Percentiles rank a stretch among this genome's conserved stretches.
These are phyloP conservation scores for Gallinago media DNA, from an alignment of 2,113 vertebrate species.

Conservation along the genomic window DNA sequence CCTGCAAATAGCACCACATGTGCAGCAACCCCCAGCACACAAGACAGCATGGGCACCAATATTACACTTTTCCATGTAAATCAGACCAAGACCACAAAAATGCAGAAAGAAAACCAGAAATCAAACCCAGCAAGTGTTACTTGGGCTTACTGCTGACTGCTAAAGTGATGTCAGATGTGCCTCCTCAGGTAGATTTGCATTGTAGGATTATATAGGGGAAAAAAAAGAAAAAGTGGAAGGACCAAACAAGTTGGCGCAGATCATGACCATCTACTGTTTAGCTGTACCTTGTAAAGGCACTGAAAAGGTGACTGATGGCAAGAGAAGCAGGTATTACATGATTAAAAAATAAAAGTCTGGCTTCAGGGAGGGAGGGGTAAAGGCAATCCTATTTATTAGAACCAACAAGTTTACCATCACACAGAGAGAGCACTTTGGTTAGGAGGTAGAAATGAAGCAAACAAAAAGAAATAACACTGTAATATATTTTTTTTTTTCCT, in stretches of 20 bases:
- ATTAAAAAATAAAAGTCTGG: not conserved
- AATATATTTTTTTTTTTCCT: not conserved
- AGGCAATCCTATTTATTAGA: not conserved
- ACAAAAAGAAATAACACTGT: not conserved
- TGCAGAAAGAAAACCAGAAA: not conserved
- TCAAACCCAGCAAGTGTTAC: not conserved
- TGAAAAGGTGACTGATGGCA: not conserved
- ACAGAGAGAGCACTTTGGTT: not conserved
- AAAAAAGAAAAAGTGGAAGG: not conserved
- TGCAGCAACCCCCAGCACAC: not conserved
- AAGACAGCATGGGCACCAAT: accelerated
- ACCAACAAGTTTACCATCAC: not conserved
- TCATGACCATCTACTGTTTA: not conserved
- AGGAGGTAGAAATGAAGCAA: not conserved
- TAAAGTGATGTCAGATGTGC: not conserved
- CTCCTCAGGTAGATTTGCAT: not conserved
- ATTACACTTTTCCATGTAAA: not conserved
- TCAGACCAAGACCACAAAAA: not conserved
- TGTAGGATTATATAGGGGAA: not conserved
- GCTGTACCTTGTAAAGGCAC: not conserved
- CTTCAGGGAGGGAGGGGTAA: not conserved
- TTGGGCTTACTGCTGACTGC: not conserved
- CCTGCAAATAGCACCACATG: accelerated
- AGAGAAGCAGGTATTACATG: not conserved
- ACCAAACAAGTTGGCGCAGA: not conserved